Conservation (phyloP, 2,797 vertebrate species). For the Arctocebus calabarensis region DNA sequence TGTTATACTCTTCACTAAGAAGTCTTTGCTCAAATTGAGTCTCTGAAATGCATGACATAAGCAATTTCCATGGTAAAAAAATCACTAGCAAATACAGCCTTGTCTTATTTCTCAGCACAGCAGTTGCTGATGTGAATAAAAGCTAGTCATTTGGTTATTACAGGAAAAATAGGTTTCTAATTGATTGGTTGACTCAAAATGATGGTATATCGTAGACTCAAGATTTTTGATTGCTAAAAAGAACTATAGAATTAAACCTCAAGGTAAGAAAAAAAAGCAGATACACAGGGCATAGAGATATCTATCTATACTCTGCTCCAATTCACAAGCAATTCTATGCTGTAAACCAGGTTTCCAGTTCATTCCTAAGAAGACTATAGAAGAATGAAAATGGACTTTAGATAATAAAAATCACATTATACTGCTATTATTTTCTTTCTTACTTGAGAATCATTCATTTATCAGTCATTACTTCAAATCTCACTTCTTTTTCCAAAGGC, state of each 20-base stretch:
- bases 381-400: constrained; percentile 1
- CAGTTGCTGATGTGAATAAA: constrained; percentile 41
- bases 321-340: neutral
- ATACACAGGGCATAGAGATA: neutral
- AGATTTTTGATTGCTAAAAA: constrained; percentile 31
- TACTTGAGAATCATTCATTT: constrained; percentile 28
- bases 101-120: constrained; percentile 2
- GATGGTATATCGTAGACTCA: neutral
- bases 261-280: constrained; percentile 43
- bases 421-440: neutral
- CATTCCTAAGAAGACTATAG: neutral
- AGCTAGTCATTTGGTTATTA: constrained; percentile 63
- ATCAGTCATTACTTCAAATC: neutral
- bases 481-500: constrained; percentile 1
- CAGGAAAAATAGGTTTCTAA: constrained; percentile 58
- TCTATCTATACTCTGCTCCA: neutral
- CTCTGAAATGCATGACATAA: constrained; percentile 57
- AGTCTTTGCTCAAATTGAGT: constrained; percentile 48
- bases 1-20: constrained; percentile 55
- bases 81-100: constrained; percentile 56
- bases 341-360: neutral
- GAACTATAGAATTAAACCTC: constrained; percentile 4
- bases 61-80: constrained; percentile 71
- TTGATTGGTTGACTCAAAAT: constrained; percentile 50
- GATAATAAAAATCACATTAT: constrained; percentile 16